Base-by-base conservation (phyloP, 2,888 invertebrate species). In the Plebejus anna region DNA sequence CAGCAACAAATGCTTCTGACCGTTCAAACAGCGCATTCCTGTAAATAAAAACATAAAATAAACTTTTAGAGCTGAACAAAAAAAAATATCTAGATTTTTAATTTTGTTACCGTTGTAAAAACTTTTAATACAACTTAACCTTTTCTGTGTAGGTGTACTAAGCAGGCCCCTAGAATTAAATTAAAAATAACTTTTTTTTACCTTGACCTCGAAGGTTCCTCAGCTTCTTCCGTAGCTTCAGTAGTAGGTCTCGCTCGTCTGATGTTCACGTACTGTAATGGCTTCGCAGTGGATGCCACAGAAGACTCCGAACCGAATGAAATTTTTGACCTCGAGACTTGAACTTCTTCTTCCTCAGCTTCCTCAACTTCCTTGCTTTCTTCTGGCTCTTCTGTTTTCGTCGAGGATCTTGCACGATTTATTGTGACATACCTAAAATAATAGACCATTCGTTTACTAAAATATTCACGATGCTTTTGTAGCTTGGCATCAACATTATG, bases 191-290 rank as follows among this genome's bases (percentile, higher is more conserved):
- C 22, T 22, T 22, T 22, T 22, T n/a, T 57, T 70, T 76, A 81
- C 81, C 81, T 81, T 47, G 80, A 73, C 28, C 75, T 90, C 38
- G 88, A 84, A 77, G 92, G 90, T 82, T 92, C 92, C 77, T 88
- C 89, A 16, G 88, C 85, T 22, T 90, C 91, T 0, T 87, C 83
- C 0, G 87, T 84, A 0, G 82, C 78, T 80, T 85, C 22, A 84
- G 82, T 94, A 0, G 94, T 90, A 16, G 95, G 96, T 82, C 95
- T 94, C 0, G 96, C 94, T 78, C 97, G 93, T 73, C 96, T 90
- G 47, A 97, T 96, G 76, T 96, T 97, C 0, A 96, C 96, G 82
- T 97, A 97, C 80, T 97, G 95, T 76, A 94, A 82, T 22, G 90
- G 88, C 9, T 92, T 95, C 9, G 88, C 83, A 1, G 90, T 89